phyloP scores from a whole-genome alignment of 2,113 vertebrate species.

The Bubo blakistoni region DNA sequence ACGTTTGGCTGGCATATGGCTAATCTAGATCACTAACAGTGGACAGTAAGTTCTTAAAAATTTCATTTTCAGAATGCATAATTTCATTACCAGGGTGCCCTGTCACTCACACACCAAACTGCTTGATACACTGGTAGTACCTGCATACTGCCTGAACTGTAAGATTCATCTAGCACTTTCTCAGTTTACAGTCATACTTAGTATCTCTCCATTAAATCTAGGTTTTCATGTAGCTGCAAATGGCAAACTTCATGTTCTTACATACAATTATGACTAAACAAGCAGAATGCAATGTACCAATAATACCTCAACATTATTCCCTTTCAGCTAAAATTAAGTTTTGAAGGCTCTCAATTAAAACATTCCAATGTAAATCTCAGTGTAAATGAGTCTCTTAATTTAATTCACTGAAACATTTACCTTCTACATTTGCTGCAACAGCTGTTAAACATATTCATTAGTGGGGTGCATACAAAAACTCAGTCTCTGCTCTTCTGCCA shows the following conservation, averaged over 20 bases:
- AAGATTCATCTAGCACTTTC: not conserved
- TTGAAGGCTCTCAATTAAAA: not conserved
- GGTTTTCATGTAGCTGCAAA: not conserved
- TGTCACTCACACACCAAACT: not conserved
- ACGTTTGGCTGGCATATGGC: not conserved
- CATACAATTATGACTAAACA: not conserved
- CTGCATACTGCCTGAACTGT: not conserved
- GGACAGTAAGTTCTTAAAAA: not conserved
- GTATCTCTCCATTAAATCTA: not conserved
- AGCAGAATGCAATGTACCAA: not conserved
- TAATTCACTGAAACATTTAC: slow-evolving; percentile 11
- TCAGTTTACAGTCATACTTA: not conserved
- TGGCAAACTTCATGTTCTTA: not conserved
- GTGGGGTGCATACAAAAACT: not conserved
- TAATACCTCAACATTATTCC: not conserved
- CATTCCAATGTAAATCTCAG: not conserved
- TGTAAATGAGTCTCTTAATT: not conserved
- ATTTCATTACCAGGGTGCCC: not conserved
- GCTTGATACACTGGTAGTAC: not conserved
- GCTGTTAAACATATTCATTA: not conserved
- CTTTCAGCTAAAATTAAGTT: not conserved
- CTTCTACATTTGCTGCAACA: not conserved
- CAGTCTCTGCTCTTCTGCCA: not conserved
- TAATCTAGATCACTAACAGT: not conserved
- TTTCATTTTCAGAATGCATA: not conserved